phyloP scores from a whole-genome alignment of 2,888 invertebrate species.

The Drosophila kanekoi region DNA sequence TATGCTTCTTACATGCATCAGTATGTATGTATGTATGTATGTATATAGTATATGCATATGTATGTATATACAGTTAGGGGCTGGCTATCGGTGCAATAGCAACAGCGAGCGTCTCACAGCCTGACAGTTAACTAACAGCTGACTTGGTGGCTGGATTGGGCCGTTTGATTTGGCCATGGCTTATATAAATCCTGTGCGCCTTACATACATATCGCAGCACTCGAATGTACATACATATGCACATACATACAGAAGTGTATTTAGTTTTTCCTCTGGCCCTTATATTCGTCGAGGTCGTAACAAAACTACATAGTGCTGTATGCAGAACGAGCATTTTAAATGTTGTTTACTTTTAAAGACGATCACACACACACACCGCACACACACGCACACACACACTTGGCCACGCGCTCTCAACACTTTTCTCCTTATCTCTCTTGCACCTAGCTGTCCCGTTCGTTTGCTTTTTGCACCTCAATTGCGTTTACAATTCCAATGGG shows the following conservation, averaged over 20 bases:
- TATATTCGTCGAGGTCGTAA: constrained; percentile 44
- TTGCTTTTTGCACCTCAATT: constrained; percentile 21
- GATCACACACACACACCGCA: constrained; percentile 12
- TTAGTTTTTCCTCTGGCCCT: constrained; percentile 27
- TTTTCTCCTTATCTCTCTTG: not conserved
- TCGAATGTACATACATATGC: not conserved
- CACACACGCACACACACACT: not conserved
- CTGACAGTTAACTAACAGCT: constrained; percentile 22
- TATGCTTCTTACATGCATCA: constrained; percentile 1
- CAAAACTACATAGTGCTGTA: constrained; percentile 7
- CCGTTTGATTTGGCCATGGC: constrained; percentile 62
- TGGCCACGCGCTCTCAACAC: not conserved
- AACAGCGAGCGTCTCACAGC: constrained; percentile 14
- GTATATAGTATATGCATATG: not conserved
- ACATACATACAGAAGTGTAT: not conserved
- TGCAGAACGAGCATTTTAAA: constrained; percentile 41
- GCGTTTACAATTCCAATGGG: constrained; percentile 27
- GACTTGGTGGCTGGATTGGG: constrained; percentile 15
- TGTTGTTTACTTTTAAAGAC: constrained; percentile 64
- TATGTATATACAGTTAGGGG: not conserved
- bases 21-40: constrained; percentile 1
- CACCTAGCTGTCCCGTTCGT: constrained; percentile 1
- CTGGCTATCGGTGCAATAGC: constrained; percentile 24
- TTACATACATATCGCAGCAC: not conserved
- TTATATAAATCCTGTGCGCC: constrained; percentile 64